Conservation (phyloP, 2,888 invertebrate genomes). For the Sminthurinus aureus region DNA sequence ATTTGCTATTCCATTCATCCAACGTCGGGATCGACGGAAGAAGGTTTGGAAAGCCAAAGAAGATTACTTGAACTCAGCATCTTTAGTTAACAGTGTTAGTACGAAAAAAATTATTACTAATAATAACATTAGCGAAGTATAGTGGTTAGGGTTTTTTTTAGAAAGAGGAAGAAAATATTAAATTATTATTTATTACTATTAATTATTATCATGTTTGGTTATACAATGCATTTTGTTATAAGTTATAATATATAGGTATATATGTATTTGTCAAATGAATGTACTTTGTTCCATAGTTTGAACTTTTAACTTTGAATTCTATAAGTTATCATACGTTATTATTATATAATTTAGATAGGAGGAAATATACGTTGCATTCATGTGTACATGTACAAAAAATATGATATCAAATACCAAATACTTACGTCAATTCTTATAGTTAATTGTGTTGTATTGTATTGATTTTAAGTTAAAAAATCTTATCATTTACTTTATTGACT, state of each 20-base stretch:
- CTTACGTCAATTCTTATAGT: no score
- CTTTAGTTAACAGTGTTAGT: constrained; percentile 2
- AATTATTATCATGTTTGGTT: background rate
- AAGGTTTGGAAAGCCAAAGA: constrained; percentile 11
- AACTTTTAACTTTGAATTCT: background rate
- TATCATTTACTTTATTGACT: no score
- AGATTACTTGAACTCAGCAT: background rate
- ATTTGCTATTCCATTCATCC: constrained; percentile 76
- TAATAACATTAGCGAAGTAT: constrained; percentile 30
- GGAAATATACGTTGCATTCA: no score
- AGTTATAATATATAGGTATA: background rate
- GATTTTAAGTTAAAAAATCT: no score
- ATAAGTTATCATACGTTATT: no score
- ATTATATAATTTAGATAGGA: no score
- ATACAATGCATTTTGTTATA: background rate
- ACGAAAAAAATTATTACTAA: constrained; percentile 19
- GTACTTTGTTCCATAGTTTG: background rate
- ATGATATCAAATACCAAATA: no score
- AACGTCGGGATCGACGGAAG: constrained; percentile 17
- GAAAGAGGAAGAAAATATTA: background rate
- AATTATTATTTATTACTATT: no score
- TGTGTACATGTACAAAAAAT: no score
- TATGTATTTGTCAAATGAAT: background rate
- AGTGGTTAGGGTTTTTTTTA: no score
- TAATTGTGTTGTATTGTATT: no score